phyloP scores from a whole-genome alignment of 2,797 vertebrate species.

The Chelidonichthys spinosus region DNA sequence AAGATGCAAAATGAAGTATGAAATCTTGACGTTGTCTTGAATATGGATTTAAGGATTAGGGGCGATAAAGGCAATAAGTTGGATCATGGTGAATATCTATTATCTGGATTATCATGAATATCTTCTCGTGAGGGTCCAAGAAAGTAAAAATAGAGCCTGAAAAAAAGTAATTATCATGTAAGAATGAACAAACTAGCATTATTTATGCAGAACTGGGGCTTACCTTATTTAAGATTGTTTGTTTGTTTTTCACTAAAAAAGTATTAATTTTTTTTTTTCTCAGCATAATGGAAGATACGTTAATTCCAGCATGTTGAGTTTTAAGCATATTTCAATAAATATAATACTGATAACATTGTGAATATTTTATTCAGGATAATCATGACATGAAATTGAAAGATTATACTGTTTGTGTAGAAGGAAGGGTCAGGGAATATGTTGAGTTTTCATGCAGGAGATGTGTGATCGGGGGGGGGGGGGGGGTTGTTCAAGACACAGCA shows the following conservation, averaged over 20 bases:
- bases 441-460: background rate
- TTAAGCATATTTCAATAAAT: background rate
- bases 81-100: background rate
- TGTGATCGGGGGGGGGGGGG: background rate
- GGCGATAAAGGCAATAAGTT: background rate
- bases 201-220: background rate
- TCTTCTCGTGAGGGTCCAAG: background rate
- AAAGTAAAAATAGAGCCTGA: background rate
- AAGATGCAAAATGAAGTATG: background rate
- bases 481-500: constrained; percentile 20
- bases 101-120: background rate
- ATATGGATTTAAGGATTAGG: background rate
- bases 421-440: background rate
- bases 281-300: background rate
- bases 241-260: background rate
- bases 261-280: background rate
- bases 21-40: background rate
- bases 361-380: background rate
- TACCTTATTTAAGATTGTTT: background rate
- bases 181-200: background rate
- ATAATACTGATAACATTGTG: too few relatives aligned
- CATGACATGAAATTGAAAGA: background rate
- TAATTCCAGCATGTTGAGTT: background rate
- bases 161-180: background rate
- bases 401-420: background rate